Percentiles rank a stretch among this genome's conserved stretches.
These are phyloP conservation scores for Pelosia muscerda DNA, from an alignment of 2,888 invertebrate genomes.

Conservation along the genomic window DNA sequence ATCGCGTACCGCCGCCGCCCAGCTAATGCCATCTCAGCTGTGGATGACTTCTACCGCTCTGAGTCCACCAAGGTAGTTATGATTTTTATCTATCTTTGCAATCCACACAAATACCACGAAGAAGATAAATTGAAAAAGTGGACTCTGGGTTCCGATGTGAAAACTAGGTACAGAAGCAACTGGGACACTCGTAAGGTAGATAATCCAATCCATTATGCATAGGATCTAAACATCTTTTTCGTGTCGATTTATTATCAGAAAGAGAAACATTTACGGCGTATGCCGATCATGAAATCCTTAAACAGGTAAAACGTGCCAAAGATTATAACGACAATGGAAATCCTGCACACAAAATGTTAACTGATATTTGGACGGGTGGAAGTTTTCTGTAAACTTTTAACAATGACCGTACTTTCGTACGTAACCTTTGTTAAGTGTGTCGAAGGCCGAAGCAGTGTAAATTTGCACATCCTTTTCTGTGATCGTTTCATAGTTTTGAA, in stretches of 20 bases:
- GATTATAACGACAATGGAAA: not conserved
- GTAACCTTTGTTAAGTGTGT: no score
- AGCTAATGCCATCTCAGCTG: slow-evolving; percentile 87
- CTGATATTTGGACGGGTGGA: not conserved
- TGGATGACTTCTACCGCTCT: slow-evolving; percentile 93
- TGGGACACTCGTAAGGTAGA: no score
- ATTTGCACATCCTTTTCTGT: not conserved
- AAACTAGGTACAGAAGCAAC: no score
- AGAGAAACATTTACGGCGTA: not conserved
- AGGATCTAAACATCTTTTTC: not conserved
- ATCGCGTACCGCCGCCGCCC: slow-evolving; percentile 89
- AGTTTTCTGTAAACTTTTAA: not conserved
- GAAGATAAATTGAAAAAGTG: not conserved
- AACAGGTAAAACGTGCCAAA: not conserved
- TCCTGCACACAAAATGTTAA: not conserved
- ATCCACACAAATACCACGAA: not conserved
- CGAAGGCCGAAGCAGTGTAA: not conserved
- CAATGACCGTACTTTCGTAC: no score
- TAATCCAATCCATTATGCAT: no score
- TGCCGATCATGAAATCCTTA: not conserved
- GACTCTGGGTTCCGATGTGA: not conserved
- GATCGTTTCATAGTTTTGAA: not conserved
- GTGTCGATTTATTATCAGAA: not conserved
- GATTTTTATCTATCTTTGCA: slow-evolving; percentile 36
- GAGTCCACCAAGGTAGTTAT: slow-evolving; percentile 89